Base-by-base conservation (phyloP, 1,140 invertebrate species). In the Zaprionus vittiger region DNA sequence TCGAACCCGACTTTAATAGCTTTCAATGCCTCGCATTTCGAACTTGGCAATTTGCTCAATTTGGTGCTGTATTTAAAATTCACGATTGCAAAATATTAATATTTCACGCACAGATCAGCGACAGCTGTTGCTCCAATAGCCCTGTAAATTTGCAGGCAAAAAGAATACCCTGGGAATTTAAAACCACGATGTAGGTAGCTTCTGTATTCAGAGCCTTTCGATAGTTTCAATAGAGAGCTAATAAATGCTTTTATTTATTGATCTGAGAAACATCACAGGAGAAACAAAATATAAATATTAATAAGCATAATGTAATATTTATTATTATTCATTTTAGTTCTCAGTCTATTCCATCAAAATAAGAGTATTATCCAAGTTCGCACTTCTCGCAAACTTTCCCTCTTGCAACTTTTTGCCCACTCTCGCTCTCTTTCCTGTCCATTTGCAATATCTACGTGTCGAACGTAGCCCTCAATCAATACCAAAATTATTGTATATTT, bases 71-170 rank as follows among this genome's bases (percentile, higher is more conserved):
- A 67, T 77, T 77, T 77, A 67, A 77, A 77, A 66, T 56, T 77
- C 56, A 59, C 24, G 37, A 34, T 38, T 22, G 47, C 47, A 57
- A 57, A 49, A 76, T 76, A 83, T 89, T 71, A 89, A 80, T 83
- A 87, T 89, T 89, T 90, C 31, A 64, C 74, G 55, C 81, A 74
- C 84, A 89, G 74, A 74, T 74, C 57, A 20, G 70, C 38, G 15
- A 60, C 84, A 89, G 81, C 78, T 84, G 84, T 54, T 73, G 80
- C 17, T 15, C 26, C 41, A 11, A 34, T 22, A 26, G n/a, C 56
- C 56, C n/a, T 20, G 28, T 34, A 17, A 37, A 34, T 20, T n/a
- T 34, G 26, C 56, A 11, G 11, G 17, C 47, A 52, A 24, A 4
- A 20, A 14, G 20, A 52, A 65, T 55, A 65, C 31, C 62, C 49